phyloP scores from a whole-genome alignment of 2,888 invertebrate genomes.

The Choreutis nemorana region DNA sequence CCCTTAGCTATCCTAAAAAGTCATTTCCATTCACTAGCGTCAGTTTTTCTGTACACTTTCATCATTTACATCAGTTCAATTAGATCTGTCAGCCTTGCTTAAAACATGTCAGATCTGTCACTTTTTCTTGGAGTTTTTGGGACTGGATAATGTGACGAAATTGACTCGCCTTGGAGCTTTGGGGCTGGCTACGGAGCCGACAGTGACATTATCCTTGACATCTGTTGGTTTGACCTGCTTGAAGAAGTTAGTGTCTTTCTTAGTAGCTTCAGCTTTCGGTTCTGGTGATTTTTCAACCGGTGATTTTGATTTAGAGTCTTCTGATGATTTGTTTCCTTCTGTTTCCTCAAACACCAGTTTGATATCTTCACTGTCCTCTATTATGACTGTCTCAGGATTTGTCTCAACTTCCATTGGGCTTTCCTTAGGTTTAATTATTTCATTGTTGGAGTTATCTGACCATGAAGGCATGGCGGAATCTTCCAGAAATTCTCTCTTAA shows the following conservation, averaged over 20 bases:
- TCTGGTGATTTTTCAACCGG: slow-evolving; percentile 10
- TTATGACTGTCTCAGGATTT: slow-evolving; percentile 17
- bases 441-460: slow-evolving; percentile 55
- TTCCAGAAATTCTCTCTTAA: slow-evolving; percentile 44
- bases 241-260: slow-evolving; percentile 21
- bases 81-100: neutral
- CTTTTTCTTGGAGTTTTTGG: slow-evolving; percentile 72
- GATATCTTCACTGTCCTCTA: slow-evolving; percentile 65
- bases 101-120: slow-evolving; percentile 12
- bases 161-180: slow-evolving; percentile 74
- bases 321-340: slow-evolving; percentile 9
- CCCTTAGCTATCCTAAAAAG: too few relatives aligned
- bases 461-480: slow-evolving; percentile 58
- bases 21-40: too few relatives aligned
- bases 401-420: slow-evolving; percentile 16
- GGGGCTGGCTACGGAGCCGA: slow-evolving; percentile 28
- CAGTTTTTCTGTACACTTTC: too few relatives aligned
- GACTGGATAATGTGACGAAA: slow-evolving; percentile 80
- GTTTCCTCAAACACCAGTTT: slow-evolving; percentile 68
- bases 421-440: slow-evolving; percentile 31
- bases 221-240: slow-evolving; percentile 46
- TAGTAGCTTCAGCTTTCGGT: slow-evolving; percentile 10
- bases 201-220: slow-evolving; percentile 23
- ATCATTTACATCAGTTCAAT: too few relatives aligned
- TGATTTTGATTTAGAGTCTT: slow-evolving; percentile 8